A percentile compares a stretch with the other conserved stretches of the same genome.
Conservation (phyloP, 2,113 vertebrate genomes). For the Nibea coibor region DNA sequence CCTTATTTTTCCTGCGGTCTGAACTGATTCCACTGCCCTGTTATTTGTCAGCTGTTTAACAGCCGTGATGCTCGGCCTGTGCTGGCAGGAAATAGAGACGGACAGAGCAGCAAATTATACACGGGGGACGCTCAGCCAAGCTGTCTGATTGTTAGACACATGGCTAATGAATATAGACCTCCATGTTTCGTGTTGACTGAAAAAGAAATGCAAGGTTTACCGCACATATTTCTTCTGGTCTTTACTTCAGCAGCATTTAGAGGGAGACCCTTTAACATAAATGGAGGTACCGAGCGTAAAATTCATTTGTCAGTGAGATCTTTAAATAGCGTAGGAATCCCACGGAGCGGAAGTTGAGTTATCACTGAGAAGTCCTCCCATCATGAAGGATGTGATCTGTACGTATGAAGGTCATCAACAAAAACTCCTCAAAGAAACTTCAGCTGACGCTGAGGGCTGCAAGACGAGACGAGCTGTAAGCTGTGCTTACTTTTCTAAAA, state of each 20-base stretch:
- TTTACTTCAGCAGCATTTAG: neutral
- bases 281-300: neutral
- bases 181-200: neutral
- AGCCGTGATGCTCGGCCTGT: conserved; percentile 1
- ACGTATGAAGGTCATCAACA: no score
- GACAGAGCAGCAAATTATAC: conserved; percentile 43
- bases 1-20: conserved; percentile 15
- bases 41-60: conserved; percentile 46
- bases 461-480: no score
- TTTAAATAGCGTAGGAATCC: no score
- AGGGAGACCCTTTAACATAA: neutral
- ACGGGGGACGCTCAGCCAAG: neutral
- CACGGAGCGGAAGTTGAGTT: no score
- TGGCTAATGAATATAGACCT: conserved; percentile 19
- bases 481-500: no score
- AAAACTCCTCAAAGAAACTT: no score
- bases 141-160: conserved; percentile 17
- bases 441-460: no score
- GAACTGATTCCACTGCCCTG: conserved; percentile 26
- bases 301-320: neutral
- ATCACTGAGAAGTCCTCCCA: no score
- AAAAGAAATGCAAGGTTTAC: neutral
- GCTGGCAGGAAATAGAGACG: conserved; percentile 30
- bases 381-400: no score
- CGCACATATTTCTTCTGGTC: neutral